Base-by-base conservation (phyloP, 1,140 invertebrate species). In the Drosophila yakuba region DNA sequence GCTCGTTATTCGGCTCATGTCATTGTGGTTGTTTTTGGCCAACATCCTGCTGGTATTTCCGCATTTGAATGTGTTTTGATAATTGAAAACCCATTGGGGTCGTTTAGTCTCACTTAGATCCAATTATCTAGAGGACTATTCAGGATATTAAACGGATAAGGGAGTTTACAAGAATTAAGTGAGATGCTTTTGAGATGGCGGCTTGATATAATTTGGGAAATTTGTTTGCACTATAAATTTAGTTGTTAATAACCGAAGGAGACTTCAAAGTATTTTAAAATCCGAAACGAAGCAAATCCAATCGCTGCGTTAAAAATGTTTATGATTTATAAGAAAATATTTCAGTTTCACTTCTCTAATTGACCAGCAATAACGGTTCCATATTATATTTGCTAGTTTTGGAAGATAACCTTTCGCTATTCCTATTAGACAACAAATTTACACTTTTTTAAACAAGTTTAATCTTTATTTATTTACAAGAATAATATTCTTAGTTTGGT, bases 31-130 rank as follows among this genome's bases (percentile, higher is more conserved):
- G 54, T 32, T 68, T 71, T 25, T 39, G 63, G 45, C 11, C 20
- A 17, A 7, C 23, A 69, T 20, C 4, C 28, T 5, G 23, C 43
- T 20, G 36, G 47, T 10, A 36, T 68, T 36, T 56, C 28, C 23
- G 47, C 39, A 45, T 52, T 52, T 73, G 10, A 45, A 71, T 41
- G 39, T 45, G 48, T 14, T 73, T 60, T 74, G 57, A 62, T 62
- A 74, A 50, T 54, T 32, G 28, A 55, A 74, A 62, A 47, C 68
- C 61, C 47, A 73, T 72, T 74, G 45, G 14, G 56, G 17, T 67
- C 59, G 48, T 41, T 69, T 43, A 48, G 67, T 35, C 45, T 36
- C 47, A 45, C 12, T 72, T 58, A 71, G 51, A 71, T 48, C 28
- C 48, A 69, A 57, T 69, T 69, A 69, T 25, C 15, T 1, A 1